Conservation (phyloP, 2,888 invertebrate genomes). For the Zygothrica quintamaculata region DNA sequence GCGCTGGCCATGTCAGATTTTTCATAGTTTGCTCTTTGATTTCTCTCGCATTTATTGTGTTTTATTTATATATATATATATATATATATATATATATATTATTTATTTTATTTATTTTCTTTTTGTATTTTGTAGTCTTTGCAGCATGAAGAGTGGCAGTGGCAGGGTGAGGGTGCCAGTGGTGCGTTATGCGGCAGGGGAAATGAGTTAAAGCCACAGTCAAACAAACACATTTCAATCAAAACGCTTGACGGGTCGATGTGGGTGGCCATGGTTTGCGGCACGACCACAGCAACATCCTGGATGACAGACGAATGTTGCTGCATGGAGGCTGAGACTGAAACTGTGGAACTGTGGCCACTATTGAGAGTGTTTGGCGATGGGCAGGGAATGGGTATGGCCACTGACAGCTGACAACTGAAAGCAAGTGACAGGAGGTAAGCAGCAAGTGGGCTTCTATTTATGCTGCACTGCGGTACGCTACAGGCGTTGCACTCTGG, state of each 20-base stretch:
- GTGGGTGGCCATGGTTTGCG: constrained; percentile 62
- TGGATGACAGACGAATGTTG: constrained; percentile 3
- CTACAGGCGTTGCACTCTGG: constrained; percentile 46
- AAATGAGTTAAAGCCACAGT: constrained; percentile 55
- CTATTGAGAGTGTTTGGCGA: neutral
- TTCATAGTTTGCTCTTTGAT: constrained; percentile 49
- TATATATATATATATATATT: too few relatives aligned
- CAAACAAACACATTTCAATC: constrained; percentile 79
- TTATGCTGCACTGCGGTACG: constrained; percentile 45
- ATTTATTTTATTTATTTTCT: too few relatives aligned
- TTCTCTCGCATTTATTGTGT: constrained; percentile 58
- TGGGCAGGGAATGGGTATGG: neutral
- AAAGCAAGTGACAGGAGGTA: neutral
- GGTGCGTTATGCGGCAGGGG: neutral
- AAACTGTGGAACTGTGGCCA: too few relatives aligned
- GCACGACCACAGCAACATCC: constrained; percentile 45
- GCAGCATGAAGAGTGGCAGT: constrained; percentile 1
- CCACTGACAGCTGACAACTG: constrained; percentile 22
- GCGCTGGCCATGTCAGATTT: constrained; percentile 35
- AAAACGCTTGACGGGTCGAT: constrained; percentile 64
- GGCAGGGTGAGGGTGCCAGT: neutral
- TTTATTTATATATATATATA: constrained; percentile 14
- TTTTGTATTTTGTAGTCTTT: too few relatives aligned
- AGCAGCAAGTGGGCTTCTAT: constrained; percentile 17
- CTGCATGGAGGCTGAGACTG: neutral